Evolutionary conservation across 2,888 invertebrate genomes (phyloP).

Genomic region (Vandiemenella viatica): DNA sequence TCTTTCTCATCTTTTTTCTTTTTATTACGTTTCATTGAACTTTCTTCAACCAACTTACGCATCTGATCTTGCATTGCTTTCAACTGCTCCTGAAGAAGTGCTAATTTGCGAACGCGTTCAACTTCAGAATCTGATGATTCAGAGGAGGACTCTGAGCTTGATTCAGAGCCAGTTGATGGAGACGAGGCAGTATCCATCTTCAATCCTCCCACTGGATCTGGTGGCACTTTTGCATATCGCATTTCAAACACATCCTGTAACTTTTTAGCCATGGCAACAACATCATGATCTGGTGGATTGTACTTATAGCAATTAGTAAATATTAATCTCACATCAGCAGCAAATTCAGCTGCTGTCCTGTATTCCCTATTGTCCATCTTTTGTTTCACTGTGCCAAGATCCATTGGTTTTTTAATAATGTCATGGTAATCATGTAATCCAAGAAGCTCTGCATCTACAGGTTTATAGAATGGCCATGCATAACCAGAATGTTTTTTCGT

Average conservation of each 20-base stretch:
- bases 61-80: constrained; percentile 84
- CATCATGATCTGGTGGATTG: constrained; percentile 96
- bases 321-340: constrained; percentile 89
- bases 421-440: constrained; percentile 95
- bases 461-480: constrained; percentile 99
- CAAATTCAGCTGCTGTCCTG: constrained; percentile 84
- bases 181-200: constrained; percentile 38
- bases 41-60: constrained; percentile 72
- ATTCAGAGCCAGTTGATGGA: constrained; percentile 57
- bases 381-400: constrained; percentile 92
- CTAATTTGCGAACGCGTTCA: constrained; percentile 76
- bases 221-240: constrained; percentile 91
- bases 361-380: constrained; percentile 96
- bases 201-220: constrained; percentile 49
- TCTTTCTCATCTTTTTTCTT: constrained; percentile 68
- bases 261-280: constrained; percentile 94
- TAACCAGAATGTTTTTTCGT: constrained; percentile 92
- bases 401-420: constrained; percentile 98
- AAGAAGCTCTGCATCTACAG: constrained; percentile 89
- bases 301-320: constrained; percentile 99
- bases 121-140: constrained; percentile 62
- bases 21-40: constrained; percentile 68
- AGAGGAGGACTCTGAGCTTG: constrained; percentile 50
- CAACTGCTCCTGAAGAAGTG: constrained; percentile 66
- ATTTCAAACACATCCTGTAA: constrained; percentile 96